phyloP scores from a whole-genome alignment of 2,888 invertebrate species.

The Alcis repandata region DNA sequence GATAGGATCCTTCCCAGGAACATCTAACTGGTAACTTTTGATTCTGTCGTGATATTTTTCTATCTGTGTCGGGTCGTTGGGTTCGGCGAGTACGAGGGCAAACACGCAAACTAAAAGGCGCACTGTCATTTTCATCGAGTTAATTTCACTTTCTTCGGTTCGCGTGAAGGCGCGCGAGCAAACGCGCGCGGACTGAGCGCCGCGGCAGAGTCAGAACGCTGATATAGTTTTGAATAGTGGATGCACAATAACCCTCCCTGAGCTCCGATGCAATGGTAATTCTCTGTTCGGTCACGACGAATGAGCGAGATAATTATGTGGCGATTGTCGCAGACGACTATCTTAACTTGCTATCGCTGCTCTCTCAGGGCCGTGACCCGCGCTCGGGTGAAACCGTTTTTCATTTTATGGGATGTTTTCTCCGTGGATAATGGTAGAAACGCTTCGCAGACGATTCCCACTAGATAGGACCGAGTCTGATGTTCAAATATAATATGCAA shows the following conservation, averaged over 20 bases:
- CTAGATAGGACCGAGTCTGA: conserved; percentile 48
- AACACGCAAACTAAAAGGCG: conserved; percentile 66
- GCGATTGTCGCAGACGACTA: conserved; percentile 77
- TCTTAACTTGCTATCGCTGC: conserved; percentile 82
- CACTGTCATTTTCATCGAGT: conserved; percentile 79
- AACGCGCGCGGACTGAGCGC: conserved; percentile 79
- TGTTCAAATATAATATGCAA: conserved; percentile 53
- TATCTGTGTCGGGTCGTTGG: conserved; percentile 68
- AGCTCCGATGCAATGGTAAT: conserved; percentile 81
- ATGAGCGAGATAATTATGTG: conserved; percentile 82
- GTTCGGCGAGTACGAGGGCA: conserved; percentile 63
- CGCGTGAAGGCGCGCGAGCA: conserved; percentile 73
- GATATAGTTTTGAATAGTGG: conserved; percentile 84
- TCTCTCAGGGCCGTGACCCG: conserved; percentile 81
- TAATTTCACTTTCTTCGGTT: conserved; percentile 77
- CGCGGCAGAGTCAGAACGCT: conserved; percentile 65
- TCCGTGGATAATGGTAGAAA: conserved; percentile 70
- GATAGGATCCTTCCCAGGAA: conserved; percentile 86
- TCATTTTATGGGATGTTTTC: conserved; percentile 79
- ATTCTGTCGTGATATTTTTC: conserved; percentile 74
- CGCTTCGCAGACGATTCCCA: conserved; percentile 61
- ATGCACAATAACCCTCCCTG: conserved; percentile 82
- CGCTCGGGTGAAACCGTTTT: conserved; percentile 80
- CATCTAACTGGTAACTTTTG: conserved; percentile 84
- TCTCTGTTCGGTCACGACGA: conserved; percentile 82